Evolutionary conservation across 1,140 invertebrate species (phyloP), one percentile per base, ranked within the genome.

Genomic region (Brachystomella parvula): DNA sequence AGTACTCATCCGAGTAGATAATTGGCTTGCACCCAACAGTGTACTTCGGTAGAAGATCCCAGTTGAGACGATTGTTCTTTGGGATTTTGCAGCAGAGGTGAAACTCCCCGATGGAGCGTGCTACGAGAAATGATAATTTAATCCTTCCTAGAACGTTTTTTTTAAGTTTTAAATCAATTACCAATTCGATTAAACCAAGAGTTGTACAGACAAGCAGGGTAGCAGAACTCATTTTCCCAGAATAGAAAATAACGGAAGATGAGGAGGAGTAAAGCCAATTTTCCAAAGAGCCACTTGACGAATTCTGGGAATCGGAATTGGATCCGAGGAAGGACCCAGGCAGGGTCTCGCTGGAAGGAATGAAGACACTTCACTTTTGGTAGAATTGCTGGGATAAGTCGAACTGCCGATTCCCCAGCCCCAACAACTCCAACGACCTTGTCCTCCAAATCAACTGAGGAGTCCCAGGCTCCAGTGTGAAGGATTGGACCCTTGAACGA

Each of bases 361-460:
- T 68, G 47, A n/a, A 72, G 61, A 9, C 60, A 31, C 32, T 67
- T 67, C 12, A 68, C 70, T 47, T 62, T 61, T 15, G 31, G 12
- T 2, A 47, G 67, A 32, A 72, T 64, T 9, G 28, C 47, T 26
- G 67, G 70, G 39, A 72, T 67, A 6, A 72, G 53, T 63, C 69
- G 70, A 28, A 69, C 33, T 21, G 67, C 65, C 61, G 53, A 64
- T 30, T 67, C 49, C 21, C 67, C 67, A 33, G 31, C 49, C 1
- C 70, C 70, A n/a, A 72, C 47, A 3, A 72, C 63, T 15, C 47
- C 70, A 2, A 71, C 70, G 1, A 30, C 63, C 33, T 66, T 67
- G 28, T 62, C 24, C 30, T 64, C 35, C 32, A 65, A 47, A 1
- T 64, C 56, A n/a, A 69, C 29, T 6, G 35, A 17, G 0, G 35